Evolutionary conservation across 2,113 vertebrate genomes (phyloP), one percentile per base, ranked within the genome.

Genomic region (Cyprinodon brontotheroides): DNA sequence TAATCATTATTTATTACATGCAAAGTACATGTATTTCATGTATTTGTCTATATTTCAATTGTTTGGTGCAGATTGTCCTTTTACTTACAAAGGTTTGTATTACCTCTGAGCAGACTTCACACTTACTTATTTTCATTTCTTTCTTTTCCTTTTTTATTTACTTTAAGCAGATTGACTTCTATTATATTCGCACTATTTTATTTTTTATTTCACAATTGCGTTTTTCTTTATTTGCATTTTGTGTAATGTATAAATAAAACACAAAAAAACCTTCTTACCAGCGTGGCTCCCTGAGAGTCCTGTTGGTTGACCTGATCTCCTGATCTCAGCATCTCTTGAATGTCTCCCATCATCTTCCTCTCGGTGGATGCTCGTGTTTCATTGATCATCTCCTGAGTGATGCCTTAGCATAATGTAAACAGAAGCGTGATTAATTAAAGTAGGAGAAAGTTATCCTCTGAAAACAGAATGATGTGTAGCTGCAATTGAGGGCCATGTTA

Each of bases 311-410:
- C 93, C 80, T 98, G 96, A 40, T 96, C 94, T 79, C 95, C 95
- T 0, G 93, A 94, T 0, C 92, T 94, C 53, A 98, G 93, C 81
- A 97, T 94, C 39, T 95, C 95, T 89, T 95, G 95, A 80, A 99
- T 95, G 89, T 99, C 97, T 48, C 91, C 91, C 70, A 98, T 94
- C 96, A 99, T 97, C 87, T 92, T 95, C 89, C 96, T 94, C 94
- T 99, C 98, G 0, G 96, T 95, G 0, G 97, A 95, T 0, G 96
- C 96, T 57, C 98, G 93, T 45, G 96, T 98, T 89, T 97, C 96
- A 1, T 99, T 98, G 93, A 99, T 98, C 92, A 96, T 99, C 84
- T 99, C 97, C 85, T 99, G 98, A 3, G 98, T 99, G 92, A 99
- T 98, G 76, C 98, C 98, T 97, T 92, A 79, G 61, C 83, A 65